Percentiles rank a stretch among this genome's conserved stretches.
These are phyloP conservation scores for Hippolais icterina DNA, from an alignment of 2,113 vertebrate genomes.

Conservation along the genomic window DNA sequence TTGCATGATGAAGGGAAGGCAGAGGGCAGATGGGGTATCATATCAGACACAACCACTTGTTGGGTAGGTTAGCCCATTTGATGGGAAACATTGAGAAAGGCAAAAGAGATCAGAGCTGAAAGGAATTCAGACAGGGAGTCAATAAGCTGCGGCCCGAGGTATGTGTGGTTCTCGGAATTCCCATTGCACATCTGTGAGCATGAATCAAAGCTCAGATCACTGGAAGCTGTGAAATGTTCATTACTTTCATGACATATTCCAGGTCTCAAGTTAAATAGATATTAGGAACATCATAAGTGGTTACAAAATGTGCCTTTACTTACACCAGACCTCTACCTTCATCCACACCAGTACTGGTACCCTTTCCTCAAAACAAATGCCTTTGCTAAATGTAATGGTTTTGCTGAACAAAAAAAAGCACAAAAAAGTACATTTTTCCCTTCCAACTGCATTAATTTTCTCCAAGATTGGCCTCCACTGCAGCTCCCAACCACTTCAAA, in stretches of 20 bases:
- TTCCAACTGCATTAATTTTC: neutral
- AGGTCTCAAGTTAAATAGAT: neutral
- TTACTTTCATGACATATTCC: neutral
- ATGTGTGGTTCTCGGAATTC: neutral
- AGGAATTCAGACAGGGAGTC: neutral
- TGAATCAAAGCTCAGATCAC: neutral
- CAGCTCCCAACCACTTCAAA: neutral
- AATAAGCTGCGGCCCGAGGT: neutral
- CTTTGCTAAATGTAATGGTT: neutral
- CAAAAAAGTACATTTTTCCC: neutral
- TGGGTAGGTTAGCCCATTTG: neutral
- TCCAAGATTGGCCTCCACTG: neutral
- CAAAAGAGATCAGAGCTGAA: neutral
- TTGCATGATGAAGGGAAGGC: conserved; percentile 1
- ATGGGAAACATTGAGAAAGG: neutral
- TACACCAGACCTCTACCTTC: neutral
- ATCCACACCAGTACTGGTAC: neutral
- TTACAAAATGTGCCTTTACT: neutral
- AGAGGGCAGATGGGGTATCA: neutral
- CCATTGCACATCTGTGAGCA: neutral
- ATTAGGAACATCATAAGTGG: neutral
- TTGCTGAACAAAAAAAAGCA: neutral
- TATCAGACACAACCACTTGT: conserved; percentile 27
- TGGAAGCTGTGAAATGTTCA: neutral
- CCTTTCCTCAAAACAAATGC: neutral